phyloP scores from a whole-genome alignment of 2,797 vertebrate genomes.

The Macrochelys suwanniensis region DNA sequence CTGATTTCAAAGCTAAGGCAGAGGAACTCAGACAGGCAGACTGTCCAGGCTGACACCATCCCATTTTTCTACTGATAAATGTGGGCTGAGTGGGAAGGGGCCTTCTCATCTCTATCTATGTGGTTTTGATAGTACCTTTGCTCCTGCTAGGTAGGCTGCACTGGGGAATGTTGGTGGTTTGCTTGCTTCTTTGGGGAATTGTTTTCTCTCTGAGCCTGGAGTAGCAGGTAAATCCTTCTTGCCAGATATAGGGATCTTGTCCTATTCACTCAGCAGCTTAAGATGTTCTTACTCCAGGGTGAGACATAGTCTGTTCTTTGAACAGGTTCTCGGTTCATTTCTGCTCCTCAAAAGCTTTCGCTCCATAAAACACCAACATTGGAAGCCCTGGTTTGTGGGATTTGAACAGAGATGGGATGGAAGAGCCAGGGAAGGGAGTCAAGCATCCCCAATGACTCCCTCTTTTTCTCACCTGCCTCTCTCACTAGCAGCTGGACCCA shows the following conservation, averaged over 20 bases:
- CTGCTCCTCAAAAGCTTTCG: conserved; percentile 51
- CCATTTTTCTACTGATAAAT: conserved; percentile 18
- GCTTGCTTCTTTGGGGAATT: conserved; percentile 3
- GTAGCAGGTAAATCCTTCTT: conserved; percentile 24
- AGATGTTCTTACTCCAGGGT: not conserved
- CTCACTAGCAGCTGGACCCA: conserved; percentile 68
- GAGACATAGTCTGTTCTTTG: not conserved
- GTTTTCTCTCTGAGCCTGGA: conserved; percentile 15
- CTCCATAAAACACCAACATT: not conserved
- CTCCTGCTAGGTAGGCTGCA: not conserved
- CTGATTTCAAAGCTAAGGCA: conserved; percentile 37
- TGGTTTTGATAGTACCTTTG: conserved; percentile 34
- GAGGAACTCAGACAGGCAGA: not conserved
- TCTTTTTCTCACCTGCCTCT: conserved; percentile 58
- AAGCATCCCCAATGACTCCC: conserved; percentile 48
- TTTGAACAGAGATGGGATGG: conserved; percentile 64
- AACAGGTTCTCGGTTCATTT: conserved; percentile 32
- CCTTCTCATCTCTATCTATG: not conserved
- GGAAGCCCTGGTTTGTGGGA: conserved; percentile 53
- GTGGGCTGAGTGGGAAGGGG: conserved; percentile 12
- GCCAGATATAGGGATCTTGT: not conserved
- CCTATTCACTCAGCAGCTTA: conserved; percentile 14
- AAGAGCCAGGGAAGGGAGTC: conserved; percentile 67
- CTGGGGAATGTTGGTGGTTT: conserved; percentile 40
- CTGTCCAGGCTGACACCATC: conserved; percentile 18